Percentiles rank a stretch among this genome's conserved stretches.
Conservation (phyloP, 2,888 invertebrate genomes). For the Phrixothrix hirtus region DNA sequence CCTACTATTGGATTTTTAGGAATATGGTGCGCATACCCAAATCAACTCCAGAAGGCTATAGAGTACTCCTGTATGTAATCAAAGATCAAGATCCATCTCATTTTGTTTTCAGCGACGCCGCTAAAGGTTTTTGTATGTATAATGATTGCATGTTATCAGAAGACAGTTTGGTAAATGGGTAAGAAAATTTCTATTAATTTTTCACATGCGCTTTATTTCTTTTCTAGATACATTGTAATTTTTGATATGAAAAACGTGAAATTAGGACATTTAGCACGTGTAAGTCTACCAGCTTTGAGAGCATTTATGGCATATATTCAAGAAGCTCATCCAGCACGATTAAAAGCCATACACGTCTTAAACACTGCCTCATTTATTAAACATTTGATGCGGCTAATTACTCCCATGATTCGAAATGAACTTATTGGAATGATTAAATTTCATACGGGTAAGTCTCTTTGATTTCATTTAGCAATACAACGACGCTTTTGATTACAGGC, state of each 20-base stretch:
- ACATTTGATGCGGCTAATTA: slow-evolving; percentile 68
- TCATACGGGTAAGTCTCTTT: slow-evolving; percentile 52
- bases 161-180: slow-evolving; percentile 58
- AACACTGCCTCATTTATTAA: slow-evolving; percentile 70
- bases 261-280: slow-evolving; percentile 67
- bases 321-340: slow-evolving; percentile 69
- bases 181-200: slow-evolving; percentile 17
- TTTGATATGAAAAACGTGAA: slow-evolving; percentile 71
- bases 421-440: slow-evolving; percentile 65
- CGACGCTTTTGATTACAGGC: slow-evolving; percentile 37
- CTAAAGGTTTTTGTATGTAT: slow-evolving; percentile 69
- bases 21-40: slow-evolving; percentile 66
- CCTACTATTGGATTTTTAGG: slow-evolving; percentile 52
- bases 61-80: slow-evolving; percentile 64
- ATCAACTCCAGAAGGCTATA: slow-evolving; percentile 65
- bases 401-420: slow-evolving; percentile 67
- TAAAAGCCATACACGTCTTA: slow-evolving; percentile 68
- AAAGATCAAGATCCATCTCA: slow-evolving; percentile 66
- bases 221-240: slow-evolving; percentile 65
- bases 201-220: neutral
- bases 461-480: too few species aligned
- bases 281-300: slow-evolving; percentile 64
- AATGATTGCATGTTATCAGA: slow-evolving; percentile 68
- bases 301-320: slow-evolving; percentile 71
- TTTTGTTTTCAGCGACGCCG: slow-evolving; percentile 65